Conservation (phyloP, 2,888 invertebrate genomes). For the Dicroscelio sp. region DNA sequence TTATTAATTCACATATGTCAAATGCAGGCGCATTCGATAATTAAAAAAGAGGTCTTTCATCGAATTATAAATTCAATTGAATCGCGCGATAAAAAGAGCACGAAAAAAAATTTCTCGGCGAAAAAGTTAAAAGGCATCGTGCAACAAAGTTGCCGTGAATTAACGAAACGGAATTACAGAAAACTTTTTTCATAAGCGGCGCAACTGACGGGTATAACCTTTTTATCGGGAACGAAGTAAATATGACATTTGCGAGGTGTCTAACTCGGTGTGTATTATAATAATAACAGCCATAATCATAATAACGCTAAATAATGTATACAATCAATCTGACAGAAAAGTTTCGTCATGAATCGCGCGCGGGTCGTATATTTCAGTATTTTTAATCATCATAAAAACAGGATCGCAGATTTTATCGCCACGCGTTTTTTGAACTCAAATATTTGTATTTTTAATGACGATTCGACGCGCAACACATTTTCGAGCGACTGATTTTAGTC, state of each 20-base stretch:
- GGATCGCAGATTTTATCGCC: constrained; percentile 45
- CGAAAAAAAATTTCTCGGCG: constrained; percentile 5
- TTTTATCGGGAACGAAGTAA: constrained; percentile 69
- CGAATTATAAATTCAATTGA: constrained; percentile 55
- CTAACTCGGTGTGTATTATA: constrained; percentile 62
- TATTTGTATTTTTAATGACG: constrained; percentile 16
- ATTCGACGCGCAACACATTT: neutral
- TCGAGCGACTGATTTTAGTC: no score
- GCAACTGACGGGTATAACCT: constrained; percentile 67
- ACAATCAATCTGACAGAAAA: constrained; percentile 67
- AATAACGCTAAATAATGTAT: constrained; percentile 59
- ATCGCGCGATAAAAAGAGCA: constrained; percentile 13
- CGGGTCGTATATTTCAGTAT: constrained; percentile 11
- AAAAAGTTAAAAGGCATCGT: constrained; percentile 50
- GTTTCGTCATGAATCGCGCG: constrained; percentile 57
- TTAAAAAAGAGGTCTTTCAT: constrained; percentile 31
- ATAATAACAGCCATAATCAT: constrained; percentile 65
- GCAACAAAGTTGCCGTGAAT: constrained; percentile 57
- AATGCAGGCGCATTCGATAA: constrained; percentile 31
- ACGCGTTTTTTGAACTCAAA: constrained; percentile 11
- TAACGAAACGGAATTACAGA: constrained; percentile 57
- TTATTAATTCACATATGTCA: no score
- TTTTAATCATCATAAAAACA: constrained; percentile 53
- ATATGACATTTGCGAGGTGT: constrained; percentile 70
- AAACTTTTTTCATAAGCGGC: constrained; percentile 62